Base-by-base conservation (phyloP, 2,888 invertebrate genomes). In the Platycheirus rosarum region DNA sequence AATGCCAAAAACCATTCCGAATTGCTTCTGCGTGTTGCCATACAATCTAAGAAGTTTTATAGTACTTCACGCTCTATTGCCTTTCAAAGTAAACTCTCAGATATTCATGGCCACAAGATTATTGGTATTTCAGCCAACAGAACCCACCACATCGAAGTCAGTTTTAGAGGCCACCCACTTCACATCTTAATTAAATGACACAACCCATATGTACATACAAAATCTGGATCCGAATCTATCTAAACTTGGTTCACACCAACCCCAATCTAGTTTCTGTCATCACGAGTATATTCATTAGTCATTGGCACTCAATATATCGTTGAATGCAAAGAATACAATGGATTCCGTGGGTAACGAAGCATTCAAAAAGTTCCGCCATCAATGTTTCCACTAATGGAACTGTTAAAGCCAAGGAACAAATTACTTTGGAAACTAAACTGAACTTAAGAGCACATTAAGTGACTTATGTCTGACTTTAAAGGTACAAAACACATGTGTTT, bases 111-210 rank as follows among this genome's bases (percentile, higher is more conserved):
- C 13, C 55, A 40, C 13, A 23, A 40, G 7, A 40, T 40, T 13
- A 55, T 40, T 55, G 40, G 37, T 55, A 40, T 40, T 14, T 55
- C 14, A 55, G 14, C 37, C 20, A 55, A 2, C 40, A 23, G n/a
- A n/a, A 37, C 35, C 37, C 8, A 37, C 40, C 55, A 55, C 14
- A 40, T 20, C 14, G 14, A 37, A 55, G 40, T 23, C 55, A 40
- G 20, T 13, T 23, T 40, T 23, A 55, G 2, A 55, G 55, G 55
- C 55, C 55, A 55, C 55, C 55, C 55, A 55, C 55, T 53, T 35
- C 18, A 53, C 11, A 35, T 53, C 53, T 53, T 53, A 53, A 53
- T 53, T 53, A 53, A 48, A n/a, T 48, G 48, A 16, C 48, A 48
- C 26, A 23, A n/a, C n/a, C n/a, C 20, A 1, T 40, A 6, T 14